Conservation (phyloP, 2,797 vertebrate genomes). For the Hephaestus fuliginosus region DNA sequence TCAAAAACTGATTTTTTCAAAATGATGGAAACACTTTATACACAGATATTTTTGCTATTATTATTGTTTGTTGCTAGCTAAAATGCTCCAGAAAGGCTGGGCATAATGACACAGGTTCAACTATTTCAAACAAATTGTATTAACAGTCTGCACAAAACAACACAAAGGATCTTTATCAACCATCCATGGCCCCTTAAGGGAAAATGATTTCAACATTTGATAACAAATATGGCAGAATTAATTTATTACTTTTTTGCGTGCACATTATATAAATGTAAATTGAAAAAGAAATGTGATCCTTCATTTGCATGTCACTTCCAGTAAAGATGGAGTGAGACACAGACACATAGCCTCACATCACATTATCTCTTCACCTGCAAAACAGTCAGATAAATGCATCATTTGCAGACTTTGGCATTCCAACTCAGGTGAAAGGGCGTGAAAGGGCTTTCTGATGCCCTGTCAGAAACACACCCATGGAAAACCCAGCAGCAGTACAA, state of each 20-base stretch:
- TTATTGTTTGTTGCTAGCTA: neutral
- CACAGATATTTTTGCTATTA: neutral
- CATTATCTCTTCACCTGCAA: neutral
- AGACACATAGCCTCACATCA: neutral
- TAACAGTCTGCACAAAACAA: conserved; percentile 34
- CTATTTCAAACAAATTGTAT: conserved; percentile 33
- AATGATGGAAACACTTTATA: neutral
- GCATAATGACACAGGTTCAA: neutral
- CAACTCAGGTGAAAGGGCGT: neutral
- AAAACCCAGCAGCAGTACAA: too few relatives aligned
- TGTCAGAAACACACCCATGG: neutral
- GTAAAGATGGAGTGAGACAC: neutral
- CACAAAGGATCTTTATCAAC: conserved; percentile 30
- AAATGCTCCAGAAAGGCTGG: neutral
- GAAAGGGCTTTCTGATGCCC: neutral
- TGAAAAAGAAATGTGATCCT: conserved; percentile 22
- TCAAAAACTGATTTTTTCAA: neutral
- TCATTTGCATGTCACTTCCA: conserved; percentile 7
- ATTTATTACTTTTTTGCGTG: conserved; percentile 27
- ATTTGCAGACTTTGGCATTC: neutral
- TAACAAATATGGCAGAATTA: conserved; percentile 39
- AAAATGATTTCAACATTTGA: conserved; percentile 60
- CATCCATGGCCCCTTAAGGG: conserved; percentile 30
- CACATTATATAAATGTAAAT: conserved; percentile 47
- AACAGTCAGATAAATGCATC: neutral